phyloP scores from a whole-genome alignment of 2,113 vertebrate genomes.

The Gymnocephalus cernua region DNA sequence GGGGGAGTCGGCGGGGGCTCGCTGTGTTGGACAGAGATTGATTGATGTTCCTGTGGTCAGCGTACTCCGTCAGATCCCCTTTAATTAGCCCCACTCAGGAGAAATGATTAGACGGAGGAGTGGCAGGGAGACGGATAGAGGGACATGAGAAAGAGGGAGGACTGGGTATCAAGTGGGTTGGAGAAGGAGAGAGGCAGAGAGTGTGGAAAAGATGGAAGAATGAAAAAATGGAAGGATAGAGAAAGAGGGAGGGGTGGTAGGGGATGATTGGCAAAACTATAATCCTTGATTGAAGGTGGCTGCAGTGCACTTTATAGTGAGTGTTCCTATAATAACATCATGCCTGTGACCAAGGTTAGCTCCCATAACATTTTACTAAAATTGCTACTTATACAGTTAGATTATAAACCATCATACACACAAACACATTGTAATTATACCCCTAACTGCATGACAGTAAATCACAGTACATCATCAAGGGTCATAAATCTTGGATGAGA shows the following conservation, averaged over 20 bases:
- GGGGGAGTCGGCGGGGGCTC: conserved; percentile 62
- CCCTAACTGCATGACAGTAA: not conserved
- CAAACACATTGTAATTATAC: conserved; percentile 24
- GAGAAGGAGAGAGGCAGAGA: conserved; percentile 14
- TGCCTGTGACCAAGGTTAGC: conserved; percentile 51
- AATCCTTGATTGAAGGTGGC: conserved; percentile 51
- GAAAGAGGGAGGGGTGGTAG: not conserved
- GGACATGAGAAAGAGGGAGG: conserved; percentile 35
- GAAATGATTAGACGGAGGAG: conserved; percentile 71
- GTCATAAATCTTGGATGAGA: conserved; percentile 14
- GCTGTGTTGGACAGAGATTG: conserved; percentile 78
- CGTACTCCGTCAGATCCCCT: conserved; percentile 73
- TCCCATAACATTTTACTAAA: conserved; percentile 37
- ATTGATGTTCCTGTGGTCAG: conserved; percentile 81
- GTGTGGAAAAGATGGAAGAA: not conserved
- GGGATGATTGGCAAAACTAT: conserved; percentile 53
- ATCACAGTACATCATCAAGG: conserved; percentile 17
- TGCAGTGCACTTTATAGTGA: conserved; percentile 19
- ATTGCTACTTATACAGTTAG: conserved; percentile 13
- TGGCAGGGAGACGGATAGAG: conserved; percentile 52
- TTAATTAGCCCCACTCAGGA: conserved; percentile 77
- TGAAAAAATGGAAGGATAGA: not conserved
- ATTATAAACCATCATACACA: conserved; percentile 18
- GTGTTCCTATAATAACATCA: conserved; percentile 14
- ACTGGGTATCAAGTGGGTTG: conserved; percentile 16